Conservation (phyloP, 2,888 invertebrate genomes). For the Pocota personata region DNA sequence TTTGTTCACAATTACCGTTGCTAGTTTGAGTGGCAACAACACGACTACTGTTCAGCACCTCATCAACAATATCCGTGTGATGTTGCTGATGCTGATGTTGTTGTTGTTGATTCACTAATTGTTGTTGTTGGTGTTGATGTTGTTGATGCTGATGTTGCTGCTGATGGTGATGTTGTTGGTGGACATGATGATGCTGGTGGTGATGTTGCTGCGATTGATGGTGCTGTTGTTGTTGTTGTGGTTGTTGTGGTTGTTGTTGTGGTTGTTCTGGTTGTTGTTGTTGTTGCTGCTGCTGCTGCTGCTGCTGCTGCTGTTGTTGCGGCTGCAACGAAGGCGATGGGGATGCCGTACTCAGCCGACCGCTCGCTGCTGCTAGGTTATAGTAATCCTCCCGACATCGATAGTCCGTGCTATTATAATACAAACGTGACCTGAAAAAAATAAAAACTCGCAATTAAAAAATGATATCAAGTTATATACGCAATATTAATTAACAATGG, state of each 20-base stretch:
- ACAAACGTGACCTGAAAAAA: slow-evolving; percentile 80
- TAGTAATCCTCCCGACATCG: slow-evolving; percentile 82
- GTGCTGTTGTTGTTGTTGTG: slow-evolving; percentile 44
- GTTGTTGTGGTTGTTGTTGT: slow-evolving; percentile 62
- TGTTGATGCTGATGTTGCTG: slow-evolving; percentile 63
- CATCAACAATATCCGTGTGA: slow-evolving; percentile 77
- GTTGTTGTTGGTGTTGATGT: slow-evolving; percentile 77
- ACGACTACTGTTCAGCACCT: slow-evolving; percentile 77
- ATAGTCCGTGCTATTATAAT: slow-evolving; percentile 80
- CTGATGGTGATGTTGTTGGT: slow-evolving; percentile 55
- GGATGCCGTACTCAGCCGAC: slow-evolving; percentile 75
- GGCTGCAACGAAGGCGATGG: slow-evolving; percentile 75
- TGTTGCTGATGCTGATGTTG: slow-evolving; percentile 76
- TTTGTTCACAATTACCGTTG: slow-evolving; percentile 76
- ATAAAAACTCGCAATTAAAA: neutral
- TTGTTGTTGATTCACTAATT: slow-evolving; percentile 75
- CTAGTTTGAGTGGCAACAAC: slow-evolving; percentile 80
- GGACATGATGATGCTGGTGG: slow-evolving; percentile 40
- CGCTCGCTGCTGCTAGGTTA: slow-evolving; percentile 75
- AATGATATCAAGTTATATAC: neutral
- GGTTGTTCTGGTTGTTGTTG: slow-evolving; percentile 73
- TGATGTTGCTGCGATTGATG: slow-evolving; percentile 31
- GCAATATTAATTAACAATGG: neutral
- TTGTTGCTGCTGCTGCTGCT: slow-evolving; percentile 73
- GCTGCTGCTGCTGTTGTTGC: slow-evolving; percentile 74